Evolutionary conservation across 2,113 vertebrate species (phyloP).

Genomic region (Pagrus major): DNA sequence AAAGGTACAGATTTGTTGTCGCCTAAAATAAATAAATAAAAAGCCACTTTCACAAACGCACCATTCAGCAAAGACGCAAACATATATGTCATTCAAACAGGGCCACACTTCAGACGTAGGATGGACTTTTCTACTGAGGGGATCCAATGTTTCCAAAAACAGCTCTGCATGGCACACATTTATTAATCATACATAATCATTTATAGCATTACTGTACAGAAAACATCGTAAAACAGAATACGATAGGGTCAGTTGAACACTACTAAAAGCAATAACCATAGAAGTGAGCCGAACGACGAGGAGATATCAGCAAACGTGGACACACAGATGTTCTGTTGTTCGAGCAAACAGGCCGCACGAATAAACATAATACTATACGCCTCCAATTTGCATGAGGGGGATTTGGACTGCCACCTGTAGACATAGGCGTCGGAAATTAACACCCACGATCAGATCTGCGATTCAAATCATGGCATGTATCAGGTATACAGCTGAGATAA

Average conservation of each 20-base stretch:
- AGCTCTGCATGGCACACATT: not conserved
- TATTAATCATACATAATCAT: not conserved
- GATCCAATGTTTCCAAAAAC: not conserved
- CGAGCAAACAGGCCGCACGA: conserved; percentile 3
- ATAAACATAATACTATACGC: conserved; percentile 16
- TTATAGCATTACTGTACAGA: not conserved
- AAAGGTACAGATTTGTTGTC: not conserved
- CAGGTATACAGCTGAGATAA: conserved; percentile 69
- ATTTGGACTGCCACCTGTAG: conserved; percentile 29
- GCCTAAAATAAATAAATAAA: not conserved
- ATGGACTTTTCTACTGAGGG: not conserved
- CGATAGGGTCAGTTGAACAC: not conserved
- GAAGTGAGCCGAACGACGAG: not conserved
- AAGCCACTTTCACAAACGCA: not conserved
- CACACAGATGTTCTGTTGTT: not conserved
- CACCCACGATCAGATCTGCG: conserved; percentile 47
- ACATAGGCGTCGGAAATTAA: conserved; percentile 48
- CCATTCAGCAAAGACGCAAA: not conserved
- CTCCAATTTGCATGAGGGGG: conserved; percentile 19
- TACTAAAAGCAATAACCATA: not conserved
- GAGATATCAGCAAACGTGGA: not conserved
- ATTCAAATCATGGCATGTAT: conserved; percentile 52
- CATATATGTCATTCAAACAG: not conserved
- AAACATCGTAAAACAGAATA: not conserved
- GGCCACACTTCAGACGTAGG: not conserved